phyloP scores from a whole-genome alignment of 2,113 vertebrate genomes.

The Myotis lucifugus region DNA sequence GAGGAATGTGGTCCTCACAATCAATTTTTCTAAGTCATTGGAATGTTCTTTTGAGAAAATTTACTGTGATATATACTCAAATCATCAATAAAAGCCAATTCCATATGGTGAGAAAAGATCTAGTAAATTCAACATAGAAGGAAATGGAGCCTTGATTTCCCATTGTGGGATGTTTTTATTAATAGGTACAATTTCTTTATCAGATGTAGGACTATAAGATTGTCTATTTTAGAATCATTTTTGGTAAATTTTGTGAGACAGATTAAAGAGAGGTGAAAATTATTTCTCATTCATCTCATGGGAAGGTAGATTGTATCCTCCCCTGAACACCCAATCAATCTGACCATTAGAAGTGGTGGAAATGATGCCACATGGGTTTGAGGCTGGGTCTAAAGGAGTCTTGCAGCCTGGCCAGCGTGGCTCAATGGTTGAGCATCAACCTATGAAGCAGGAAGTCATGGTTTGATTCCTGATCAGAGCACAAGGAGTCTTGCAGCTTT shows the following conservation, averaged over 20 bases:
- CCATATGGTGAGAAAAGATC: neutral
- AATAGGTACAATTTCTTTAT: neutral
- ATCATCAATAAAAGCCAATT: neutral
- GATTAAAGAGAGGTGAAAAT: neutral
- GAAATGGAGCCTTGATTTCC: neutral
- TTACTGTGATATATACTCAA: neutral
- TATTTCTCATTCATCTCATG: neutral
- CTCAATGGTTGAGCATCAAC: no score
- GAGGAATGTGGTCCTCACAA: neutral
- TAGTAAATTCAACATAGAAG: neutral
- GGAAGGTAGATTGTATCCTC: neutral
- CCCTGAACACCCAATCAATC: no score
- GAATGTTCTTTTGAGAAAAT: neutral
- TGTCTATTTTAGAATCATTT: neutral
- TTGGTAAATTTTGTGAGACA: neutral
- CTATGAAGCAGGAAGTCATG: no score
- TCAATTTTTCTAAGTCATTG: neutral
- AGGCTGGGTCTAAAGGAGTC: neutral
- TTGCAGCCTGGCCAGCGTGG: neutral
- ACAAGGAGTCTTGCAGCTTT: neutral
- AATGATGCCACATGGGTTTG: neutral
- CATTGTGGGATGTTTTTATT: neutral
- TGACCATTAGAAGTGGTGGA: no score
- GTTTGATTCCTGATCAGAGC: no score
- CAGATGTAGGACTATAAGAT: neutral